Conservation (phyloP, 2,888 invertebrate genomes). For the Lepetodrilus schrolli region DNA sequence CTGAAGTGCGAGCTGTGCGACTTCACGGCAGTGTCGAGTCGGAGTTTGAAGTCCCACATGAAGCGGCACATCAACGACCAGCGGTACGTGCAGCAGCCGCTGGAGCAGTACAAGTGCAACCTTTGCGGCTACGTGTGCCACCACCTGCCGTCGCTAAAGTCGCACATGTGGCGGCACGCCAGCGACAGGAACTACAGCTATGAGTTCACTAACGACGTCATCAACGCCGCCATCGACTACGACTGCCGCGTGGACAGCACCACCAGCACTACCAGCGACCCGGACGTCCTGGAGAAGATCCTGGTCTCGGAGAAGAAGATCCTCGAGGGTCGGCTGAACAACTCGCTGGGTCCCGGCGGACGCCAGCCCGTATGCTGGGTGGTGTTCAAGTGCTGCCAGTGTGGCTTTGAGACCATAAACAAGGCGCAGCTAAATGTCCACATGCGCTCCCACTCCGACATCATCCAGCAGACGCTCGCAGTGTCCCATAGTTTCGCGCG, state of each 20-base stretch:
- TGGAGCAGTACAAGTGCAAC: constrained; percentile 75
- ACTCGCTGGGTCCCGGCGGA: constrained; percentile 36
- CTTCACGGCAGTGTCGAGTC: constrained; percentile 69
- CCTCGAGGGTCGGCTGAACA: constrained; percentile 44
- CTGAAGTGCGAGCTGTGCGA: constrained; percentile 70
- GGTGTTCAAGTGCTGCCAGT: constrained; percentile 73
- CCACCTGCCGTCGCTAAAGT: constrained; percentile 74
- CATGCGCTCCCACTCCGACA: constrained; percentile 71
- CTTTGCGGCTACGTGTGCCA: constrained; percentile 74
- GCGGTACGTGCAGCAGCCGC: constrained; percentile 72
- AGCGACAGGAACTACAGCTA: constrained; percentile 73
- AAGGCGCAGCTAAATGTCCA: constrained; percentile 70
- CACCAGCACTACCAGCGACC: constrained; percentile 29
- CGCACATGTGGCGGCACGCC: constrained; percentile 75
- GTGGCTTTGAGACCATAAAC: constrained; percentile 73
- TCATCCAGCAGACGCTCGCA: constrained; percentile 67
- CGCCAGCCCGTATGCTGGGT: constrained; percentile 64
- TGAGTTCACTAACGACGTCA: constrained; percentile 72
- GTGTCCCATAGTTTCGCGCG: constrained; percentile 34
- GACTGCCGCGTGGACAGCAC: constrained; percentile 58
- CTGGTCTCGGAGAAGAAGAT: constrained; percentile 45
- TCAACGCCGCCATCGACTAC: constrained; percentile 73
- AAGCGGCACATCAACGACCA: constrained; percentile 74
- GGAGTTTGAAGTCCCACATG: constrained; percentile 74
- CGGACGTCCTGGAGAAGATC: constrained; percentile 45